These are phyloP conservation scores for Poeciliopsis infans DNA, from an alignment of 2,797 vertebrate genomes.

Conservation along the genomic window DNA sequence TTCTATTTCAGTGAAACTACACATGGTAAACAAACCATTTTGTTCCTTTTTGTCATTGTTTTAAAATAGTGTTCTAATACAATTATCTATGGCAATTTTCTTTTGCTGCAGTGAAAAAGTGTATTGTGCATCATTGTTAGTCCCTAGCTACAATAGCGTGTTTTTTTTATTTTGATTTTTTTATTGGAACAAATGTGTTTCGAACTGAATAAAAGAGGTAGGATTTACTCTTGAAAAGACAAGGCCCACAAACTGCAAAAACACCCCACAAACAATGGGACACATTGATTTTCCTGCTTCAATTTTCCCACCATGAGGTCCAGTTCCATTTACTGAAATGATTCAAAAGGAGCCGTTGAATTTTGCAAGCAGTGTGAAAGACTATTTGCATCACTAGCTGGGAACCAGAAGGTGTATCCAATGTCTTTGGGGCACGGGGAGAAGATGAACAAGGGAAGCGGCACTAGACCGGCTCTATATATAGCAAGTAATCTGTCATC, in stretches of 20 bases:
- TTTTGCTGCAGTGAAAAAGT: background rate
- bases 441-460: slow-evolving; percentile 69
- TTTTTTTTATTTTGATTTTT: background rate
- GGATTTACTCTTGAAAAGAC: background rate
- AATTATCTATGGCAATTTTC: background rate
- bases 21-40: background rate
- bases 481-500: slow-evolving; percentile 80
- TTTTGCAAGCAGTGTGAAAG: slow-evolving; percentile 28
- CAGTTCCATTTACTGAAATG: slow-evolving; percentile 17
- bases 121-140: background rate
- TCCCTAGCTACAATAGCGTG: background rate
- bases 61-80: background rate
- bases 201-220: slow-evolving; percentile 5
- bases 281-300: slow-evolving; percentile 1
- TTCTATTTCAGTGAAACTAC: background rate
- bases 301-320: slow-evolving; percentile 4
- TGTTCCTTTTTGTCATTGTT: background rate
- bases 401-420: slow-evolving; percentile 68
- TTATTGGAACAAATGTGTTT: background rate
- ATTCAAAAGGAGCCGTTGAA: slow-evolving; percentile 20
- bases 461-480: slow-evolving; percentile 67
- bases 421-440: slow-evolving; percentile 57
- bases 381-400: slow-evolving; percentile 61
- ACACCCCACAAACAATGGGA: background rate
- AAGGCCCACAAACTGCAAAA: background rate